Base-by-base conservation (phyloP, 2,113 vertebrate species). In the Crotalus helleri region DNA sequence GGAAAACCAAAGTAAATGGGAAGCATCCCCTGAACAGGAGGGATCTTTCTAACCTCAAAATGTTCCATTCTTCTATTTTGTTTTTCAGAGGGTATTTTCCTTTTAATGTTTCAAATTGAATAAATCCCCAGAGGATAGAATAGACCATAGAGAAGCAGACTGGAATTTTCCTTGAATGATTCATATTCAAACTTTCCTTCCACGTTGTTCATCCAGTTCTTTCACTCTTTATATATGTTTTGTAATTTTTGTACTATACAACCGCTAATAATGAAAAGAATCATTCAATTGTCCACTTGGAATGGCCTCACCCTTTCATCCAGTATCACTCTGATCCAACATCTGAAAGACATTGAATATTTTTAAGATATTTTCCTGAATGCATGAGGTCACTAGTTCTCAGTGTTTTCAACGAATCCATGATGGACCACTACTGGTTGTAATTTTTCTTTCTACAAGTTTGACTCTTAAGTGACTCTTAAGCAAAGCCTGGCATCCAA, bases 71-170 rank as follows among this genome's bases (percentile, higher is more conserved):
- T 51, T 93, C 49, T 3, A 87, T 90, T 93, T 93, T n/a, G 26
- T 93, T 92, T 93, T 93, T 94, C 92, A 93, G 23, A 95, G 91
- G 8, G 87, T 9, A 33, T 93, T 96, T 97, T 95, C 91, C 81
- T 95, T 96, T 96, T 94, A 64, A 94, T 92, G 24, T 39, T 94
- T 95, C 59, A 95, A 90, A 64, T 95, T 95, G 94, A 94, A 96
- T 92, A 96, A 95, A 96, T 69, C 49, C 54, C 91, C 94, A 95
- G 91, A 93, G 23, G 92, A 88, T 95, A 96, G 90, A 95, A 39
- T 90, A 3, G 51, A 81, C 90, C 44, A 85, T 26, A 93, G n/a
- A 95, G 94, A 94, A 58, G n/a, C 4, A 55, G 49, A 17, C 23
- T 93, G 92, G 91, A 39, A 64, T 85, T 89, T 46, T 90, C 53